phyloP scores from a whole-genome alignment of 1,140 invertebrate genomes.

The Dinothrombium tinctorium region DNA sequence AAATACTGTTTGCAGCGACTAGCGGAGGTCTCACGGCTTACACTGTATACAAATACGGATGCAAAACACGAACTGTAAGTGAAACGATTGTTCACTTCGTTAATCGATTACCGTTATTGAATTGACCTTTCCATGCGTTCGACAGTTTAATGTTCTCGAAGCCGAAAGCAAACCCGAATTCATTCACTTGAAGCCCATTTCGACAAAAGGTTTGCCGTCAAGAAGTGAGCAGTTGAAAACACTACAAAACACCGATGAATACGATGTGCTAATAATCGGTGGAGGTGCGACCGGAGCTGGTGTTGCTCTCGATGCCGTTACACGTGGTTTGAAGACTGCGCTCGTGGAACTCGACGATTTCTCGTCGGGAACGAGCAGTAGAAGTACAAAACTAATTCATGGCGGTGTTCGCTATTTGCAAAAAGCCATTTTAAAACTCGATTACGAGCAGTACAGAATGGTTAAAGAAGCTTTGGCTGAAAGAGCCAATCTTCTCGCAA shows the following conservation, averaged over 20 bases:
- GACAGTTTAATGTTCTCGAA: no score
- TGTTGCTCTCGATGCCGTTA: slow-evolving; percentile 69
- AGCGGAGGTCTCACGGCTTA: no score
- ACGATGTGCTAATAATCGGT: slow-evolving; percentile 80
- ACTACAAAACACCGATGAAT: slow-evolving; percentile 44
- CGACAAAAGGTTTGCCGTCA: slow-evolving; percentile 31
- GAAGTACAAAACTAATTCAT: slow-evolving; percentile 93
- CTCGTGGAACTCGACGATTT: slow-evolving; percentile 93
- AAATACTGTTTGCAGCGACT: no score
- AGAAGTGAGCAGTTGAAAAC: slow-evolving; percentile 53
- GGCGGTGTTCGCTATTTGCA: slow-evolving; percentile 95
- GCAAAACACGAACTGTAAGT: no score
- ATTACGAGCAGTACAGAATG: slow-evolving; percentile 77
- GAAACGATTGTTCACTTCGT: no score
- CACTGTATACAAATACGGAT: no score
- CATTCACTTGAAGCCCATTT: no score
- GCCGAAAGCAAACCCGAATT: no score
- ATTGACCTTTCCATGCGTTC: no score
- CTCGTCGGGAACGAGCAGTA: slow-evolving; percentile 81
- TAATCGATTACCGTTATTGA: no score
- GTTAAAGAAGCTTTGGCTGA: slow-evolving; percentile 93
- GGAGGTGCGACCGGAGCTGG: slow-evolving; percentile 83
- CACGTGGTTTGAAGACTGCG: slow-evolving; percentile 81
- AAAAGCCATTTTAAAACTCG: slow-evolving; percentile 83
- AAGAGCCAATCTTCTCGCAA: slow-evolving; percentile 71